Base-by-base conservation (phyloP, 2,888 invertebrate species). In the Spialia ferax region DNA sequence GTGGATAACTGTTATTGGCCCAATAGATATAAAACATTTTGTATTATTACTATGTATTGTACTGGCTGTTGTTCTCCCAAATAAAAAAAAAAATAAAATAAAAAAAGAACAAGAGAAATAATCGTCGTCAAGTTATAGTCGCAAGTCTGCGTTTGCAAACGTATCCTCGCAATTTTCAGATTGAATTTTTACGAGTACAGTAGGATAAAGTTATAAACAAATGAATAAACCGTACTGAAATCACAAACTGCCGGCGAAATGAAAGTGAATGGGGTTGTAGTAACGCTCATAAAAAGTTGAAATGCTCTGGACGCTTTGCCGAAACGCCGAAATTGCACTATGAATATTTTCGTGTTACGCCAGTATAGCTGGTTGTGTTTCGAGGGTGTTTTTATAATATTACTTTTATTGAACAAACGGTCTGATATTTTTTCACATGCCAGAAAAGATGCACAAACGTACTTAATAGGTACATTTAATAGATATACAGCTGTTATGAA, bases 141-240 rank as follows among this genome's bases (percentile, higher is more conserved):
- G 29, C 54, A 54, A 23, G 54, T 54, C 26, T 54, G 10, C 10
- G 7, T 7, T 13, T 5, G 26, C 8, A 54, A 26, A 18, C 20
- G 10, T 69, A 72, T 80, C 75, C 79, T 70, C 77, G 86, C 90
- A 88, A 89, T 90, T 86, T 88, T 74, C 85, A 87, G 89, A 91
- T 91, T 91, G 90, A 85, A 86, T 88, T 91, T 91, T 91, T 90
- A 91, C 87, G 89, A 88, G 84, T 77, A 73, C 78, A 78, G 78
- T 77, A 71, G 69, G 70, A 87, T 87, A 85, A 84, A 88, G 83
- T 80, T 83, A 87, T 87, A 86, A 87, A 87, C 87, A 87, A 87
- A 87, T 85, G 83, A 77, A 77, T 75, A 81, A 82, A 79, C 70
- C 61, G 78, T 75, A 76, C 72, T 66, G 70, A 77, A 77, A 78